phyloP scores from a whole-genome alignment of 2,888 invertebrate species.

The Deladenus siricidicola region DNA sequence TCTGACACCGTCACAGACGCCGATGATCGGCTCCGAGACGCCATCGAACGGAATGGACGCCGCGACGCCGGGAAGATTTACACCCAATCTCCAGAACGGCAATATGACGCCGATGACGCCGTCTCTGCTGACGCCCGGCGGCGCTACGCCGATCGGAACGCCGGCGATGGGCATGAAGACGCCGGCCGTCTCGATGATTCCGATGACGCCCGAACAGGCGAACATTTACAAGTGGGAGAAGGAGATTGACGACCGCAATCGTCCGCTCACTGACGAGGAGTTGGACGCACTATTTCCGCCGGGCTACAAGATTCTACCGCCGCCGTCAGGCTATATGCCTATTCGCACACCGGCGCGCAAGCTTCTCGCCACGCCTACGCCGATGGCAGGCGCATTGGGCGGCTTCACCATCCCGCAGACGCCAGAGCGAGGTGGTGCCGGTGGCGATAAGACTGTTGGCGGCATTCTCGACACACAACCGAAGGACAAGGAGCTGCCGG shows the following conservation, averaged over 20 bases:
- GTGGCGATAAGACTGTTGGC: slow-evolving; percentile 48
- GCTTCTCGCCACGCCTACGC: slow-evolving; percentile 94
- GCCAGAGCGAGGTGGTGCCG: slow-evolving; percentile 44
- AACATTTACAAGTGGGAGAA: slow-evolving; percentile 63
- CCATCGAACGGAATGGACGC: slow-evolving; percentile 20
- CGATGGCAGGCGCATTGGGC: slow-evolving; percentile 66
- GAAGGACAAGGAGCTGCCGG: slow-evolving; percentile 84
- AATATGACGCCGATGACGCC: slow-evolving; percentile 54
- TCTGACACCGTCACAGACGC: slow-evolving; percentile 72
- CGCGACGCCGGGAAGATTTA: slow-evolving; percentile 19
- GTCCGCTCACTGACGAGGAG: slow-evolving; percentile 92
- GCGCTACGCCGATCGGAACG: slow-evolving; percentile 59
- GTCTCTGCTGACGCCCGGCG: slow-evolving; percentile 55
- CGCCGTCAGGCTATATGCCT: slow-evolving; percentile 85
- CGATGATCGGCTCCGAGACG: slow-evolving; percentile 52
- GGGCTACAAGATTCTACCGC: slow-evolving; percentile 84
- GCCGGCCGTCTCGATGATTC: slow-evolving; percentile 78
- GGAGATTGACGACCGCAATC: slow-evolving; percentile 94
- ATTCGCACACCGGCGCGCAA: slow-evolving; percentile 94
- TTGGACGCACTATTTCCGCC: slow-evolving; percentile 93
- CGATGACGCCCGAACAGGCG: slow-evolving; percentile 98
- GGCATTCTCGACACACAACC: slow-evolving; percentile 76
- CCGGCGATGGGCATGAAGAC: slow-evolving; percentile 99
- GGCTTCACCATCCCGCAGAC: slow-evolving; percentile 79
- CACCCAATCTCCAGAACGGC: slow-evolving; percentile 30